phyloP scores from a whole-genome alignment of 2,888 invertebrate genomes.

The Nomada fabriciana region DNA sequence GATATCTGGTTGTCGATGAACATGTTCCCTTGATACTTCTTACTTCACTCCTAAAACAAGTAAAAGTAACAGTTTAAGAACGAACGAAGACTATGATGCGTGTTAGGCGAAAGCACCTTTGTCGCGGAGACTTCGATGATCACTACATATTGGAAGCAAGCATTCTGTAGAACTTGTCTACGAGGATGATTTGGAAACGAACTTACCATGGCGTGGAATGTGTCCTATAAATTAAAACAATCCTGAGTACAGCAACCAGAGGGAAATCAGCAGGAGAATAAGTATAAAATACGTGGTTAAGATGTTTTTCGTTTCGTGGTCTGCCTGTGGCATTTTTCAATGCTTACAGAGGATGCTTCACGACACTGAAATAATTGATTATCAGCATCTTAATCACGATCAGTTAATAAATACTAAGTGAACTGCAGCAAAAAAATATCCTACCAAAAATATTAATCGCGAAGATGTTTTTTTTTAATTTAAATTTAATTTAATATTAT shows the following conservation, averaged over 20 bases:
- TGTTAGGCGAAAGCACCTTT: background rate
- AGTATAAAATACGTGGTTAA: conserved; percentile 90
- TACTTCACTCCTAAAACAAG: conserved; percentile 74
- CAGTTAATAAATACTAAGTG: background rate
- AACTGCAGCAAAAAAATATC: background rate
- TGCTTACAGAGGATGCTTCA: conserved; percentile 19
- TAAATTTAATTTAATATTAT: background rate
- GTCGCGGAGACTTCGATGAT: conserved; percentile 65
- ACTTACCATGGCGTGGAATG: conserved; percentile 73
- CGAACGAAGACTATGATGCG: background rate
- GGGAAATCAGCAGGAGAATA: conserved; percentile 87
- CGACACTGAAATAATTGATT: conserved; percentile 33
- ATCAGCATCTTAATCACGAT: background rate
- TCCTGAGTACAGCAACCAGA: conserved; percentile 90
- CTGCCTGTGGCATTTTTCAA: conserved; percentile 74
- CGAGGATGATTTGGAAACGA: background rate
- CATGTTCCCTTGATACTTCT: conserved; percentile 48
- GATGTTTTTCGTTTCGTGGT: conserved; percentile 88
- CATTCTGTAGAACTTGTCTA: background rate
- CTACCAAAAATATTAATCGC: background rate
- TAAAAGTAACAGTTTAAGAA: background rate
- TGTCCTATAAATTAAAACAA: conserved; percentile 80
- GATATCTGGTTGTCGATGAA: conserved; percentile 39
- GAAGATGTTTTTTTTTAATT: background rate
- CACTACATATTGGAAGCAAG: conserved; percentile 32